These are phyloP conservation scores for Holocentrus rufus DNA, from an alignment of 2,797 vertebrate species.

Conservation along the genomic window DNA sequence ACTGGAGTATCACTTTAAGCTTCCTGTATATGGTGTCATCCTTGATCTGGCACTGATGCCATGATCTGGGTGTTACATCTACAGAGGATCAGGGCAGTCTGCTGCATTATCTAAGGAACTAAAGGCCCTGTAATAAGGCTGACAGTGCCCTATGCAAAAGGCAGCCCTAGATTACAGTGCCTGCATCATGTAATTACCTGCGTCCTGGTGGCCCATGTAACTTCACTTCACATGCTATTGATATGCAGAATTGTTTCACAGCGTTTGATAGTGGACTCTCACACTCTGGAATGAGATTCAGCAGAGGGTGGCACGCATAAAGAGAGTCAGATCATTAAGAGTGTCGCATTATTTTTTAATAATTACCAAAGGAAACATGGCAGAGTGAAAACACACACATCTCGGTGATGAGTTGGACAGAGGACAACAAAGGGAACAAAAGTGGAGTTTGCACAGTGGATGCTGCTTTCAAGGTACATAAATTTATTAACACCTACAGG, in stretches of 20 bases:
- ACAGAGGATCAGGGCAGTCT: slow-evolving; percentile 45
- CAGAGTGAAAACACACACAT: not conserved
- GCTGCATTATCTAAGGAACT: slow-evolving; percentile 44
- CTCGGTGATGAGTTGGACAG: too few species aligned
- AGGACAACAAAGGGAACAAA: too few species aligned
- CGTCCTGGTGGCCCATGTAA: slow-evolving; percentile 13
- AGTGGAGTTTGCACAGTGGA: not conserved
- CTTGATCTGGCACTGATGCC: slow-evolving; percentile 19
- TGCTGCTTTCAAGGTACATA: not conserved
- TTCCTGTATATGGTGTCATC: not conserved
- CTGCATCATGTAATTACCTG: slow-evolving; percentile 34
- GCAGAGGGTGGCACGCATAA: too few species aligned
- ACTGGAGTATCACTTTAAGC: not conserved
- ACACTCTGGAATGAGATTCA: not conserved
- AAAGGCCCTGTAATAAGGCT: slow-evolving; percentile 34
- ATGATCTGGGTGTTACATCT: slow-evolving; percentile 39
- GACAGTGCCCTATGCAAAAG: slow-evolving; percentile 44
- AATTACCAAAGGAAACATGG: not conserved
- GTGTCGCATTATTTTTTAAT: slow-evolving; percentile 1
- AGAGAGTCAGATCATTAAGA: slow-evolving; percentile 11
- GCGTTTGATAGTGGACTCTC: slow-evolving; percentile 8
- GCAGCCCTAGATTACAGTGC: slow-evolving; percentile 38
- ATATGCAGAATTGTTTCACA: slow-evolving; percentile 23
- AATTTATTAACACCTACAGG: too few species aligned
- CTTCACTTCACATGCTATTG: slow-evolving; percentile 27